These are phyloP conservation scores for Pelusios castaneus DNA, from an alignment of 2,113 vertebrate species.

Conservation along the genomic window DNA sequence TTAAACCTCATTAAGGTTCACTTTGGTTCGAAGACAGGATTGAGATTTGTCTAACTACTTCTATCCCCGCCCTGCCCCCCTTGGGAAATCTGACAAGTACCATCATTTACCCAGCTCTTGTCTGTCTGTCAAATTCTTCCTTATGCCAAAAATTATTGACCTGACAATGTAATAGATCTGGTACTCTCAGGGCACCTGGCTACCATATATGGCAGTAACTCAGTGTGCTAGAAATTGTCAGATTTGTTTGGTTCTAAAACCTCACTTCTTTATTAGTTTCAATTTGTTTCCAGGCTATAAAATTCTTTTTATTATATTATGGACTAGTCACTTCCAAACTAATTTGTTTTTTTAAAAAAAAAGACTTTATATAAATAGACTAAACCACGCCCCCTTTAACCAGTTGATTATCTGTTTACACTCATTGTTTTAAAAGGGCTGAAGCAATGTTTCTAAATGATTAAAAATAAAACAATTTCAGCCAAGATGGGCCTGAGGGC, in stretches of 20 bases:
- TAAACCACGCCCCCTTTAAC: background rate
- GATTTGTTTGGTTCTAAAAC: background rate
- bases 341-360: background rate
- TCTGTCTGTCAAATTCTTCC: background rate
- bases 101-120: background rate
- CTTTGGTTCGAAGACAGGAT: background rate
- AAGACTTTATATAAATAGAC: background rate
- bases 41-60: background rate
- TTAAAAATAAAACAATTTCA: background rate
- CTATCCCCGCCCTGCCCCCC: background rate
- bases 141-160: background rate
- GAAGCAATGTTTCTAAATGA: background rate
- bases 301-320: background rate
- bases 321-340: background rate
- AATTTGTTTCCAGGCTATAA: background rate
- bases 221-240: fast-evolving
- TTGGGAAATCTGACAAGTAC: background rate
- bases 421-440: background rate
- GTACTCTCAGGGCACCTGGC: background rate
- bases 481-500: background rate
- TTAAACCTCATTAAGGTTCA: background rate
- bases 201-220: background rate
- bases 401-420: background rate
- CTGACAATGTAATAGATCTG: background rate
- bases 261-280: background rate